Evolutionary conservation across 2,797 vertebrate genomes (phyloP).

Genomic region (Cheirogaleus major): DNA sequence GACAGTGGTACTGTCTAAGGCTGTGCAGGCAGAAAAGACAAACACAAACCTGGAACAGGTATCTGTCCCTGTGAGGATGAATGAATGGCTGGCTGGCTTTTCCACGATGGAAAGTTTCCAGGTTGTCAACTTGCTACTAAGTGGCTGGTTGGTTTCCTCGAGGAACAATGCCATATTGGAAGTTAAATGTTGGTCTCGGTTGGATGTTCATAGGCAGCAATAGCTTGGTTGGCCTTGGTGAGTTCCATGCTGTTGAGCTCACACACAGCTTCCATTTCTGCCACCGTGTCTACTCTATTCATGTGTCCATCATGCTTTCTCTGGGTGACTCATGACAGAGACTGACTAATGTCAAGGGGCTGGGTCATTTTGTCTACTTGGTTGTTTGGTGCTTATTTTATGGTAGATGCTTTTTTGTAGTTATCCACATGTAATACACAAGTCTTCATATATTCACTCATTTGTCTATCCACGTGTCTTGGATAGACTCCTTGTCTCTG

Average conservation of each 20-base stretch:
- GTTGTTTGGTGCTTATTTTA: background rate
- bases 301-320: background rate
- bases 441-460: background rate
- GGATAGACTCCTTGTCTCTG: background rate
- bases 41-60: background rate
- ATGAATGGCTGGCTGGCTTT: background rate
- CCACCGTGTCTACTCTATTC: background rate
- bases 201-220: background rate
- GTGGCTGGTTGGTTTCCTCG: background rate
- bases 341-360: background rate
- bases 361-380: background rate
- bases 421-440: background rate
- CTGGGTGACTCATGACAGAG: background rate
- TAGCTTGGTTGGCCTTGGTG: background rate
- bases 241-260: background rate
- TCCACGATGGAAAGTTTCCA: background rate
- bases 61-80: background rate
- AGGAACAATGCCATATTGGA: background rate
- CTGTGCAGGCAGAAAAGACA: background rate
- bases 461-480: background rate
- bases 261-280: background rate
- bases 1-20: background rate
- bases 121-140: background rate
- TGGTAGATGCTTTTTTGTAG: background rate
- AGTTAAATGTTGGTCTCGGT: background rate